Conservation (phyloP, 2,113 vertebrate species). For the Elgaria multicarinata region DNA sequence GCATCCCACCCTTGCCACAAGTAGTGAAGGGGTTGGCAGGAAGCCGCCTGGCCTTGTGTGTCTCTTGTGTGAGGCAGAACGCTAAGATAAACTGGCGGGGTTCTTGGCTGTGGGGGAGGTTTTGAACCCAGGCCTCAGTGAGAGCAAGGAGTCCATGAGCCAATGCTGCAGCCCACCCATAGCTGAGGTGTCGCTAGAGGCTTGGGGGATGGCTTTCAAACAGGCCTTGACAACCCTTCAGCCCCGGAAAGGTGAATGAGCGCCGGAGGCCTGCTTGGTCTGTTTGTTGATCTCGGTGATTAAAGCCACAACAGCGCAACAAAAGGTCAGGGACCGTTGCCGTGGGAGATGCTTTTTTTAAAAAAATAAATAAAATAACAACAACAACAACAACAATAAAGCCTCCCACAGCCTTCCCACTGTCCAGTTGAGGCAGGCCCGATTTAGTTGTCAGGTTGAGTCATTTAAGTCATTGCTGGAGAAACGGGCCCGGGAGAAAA, state of each 20-base stretch:
- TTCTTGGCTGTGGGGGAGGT: too few species aligned
- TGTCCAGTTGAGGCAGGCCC: not conserved
- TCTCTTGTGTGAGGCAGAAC: too few species aligned
- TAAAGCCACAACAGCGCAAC: conserved; percentile 56
- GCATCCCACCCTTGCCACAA: too few species aligned
- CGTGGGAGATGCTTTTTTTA: conserved; percentile 66
- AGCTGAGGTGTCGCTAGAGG: conserved; percentile 37
- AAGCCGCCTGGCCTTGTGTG: too few species aligned
- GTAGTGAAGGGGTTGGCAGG: too few species aligned
- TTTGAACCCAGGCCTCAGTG: too few species aligned
- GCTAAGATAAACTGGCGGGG: too few species aligned
- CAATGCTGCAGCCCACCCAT: conserved; percentile 23
- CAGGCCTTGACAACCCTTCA: conserved; percentile 63
- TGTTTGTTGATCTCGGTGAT: conserved; percentile 66
- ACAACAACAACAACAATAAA: not conserved
- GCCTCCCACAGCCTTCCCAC: conserved; percentile 52
- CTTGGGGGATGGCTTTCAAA: conserved; percentile 46
- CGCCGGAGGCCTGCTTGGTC: conserved; percentile 63
- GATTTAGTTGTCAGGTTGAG: conserved; percentile 20
- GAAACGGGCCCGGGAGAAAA: conserved; percentile 11
- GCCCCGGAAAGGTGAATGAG: conserved; percentile 67
- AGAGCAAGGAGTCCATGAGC: not conserved
- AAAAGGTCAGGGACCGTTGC: conserved; percentile 73
- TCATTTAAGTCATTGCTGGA: conserved; percentile 39
- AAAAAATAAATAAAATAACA: not conserved